These are phyloP conservation scores for Toxotes chatareus DNA, from an alignment of 2,113 vertebrate species.

Conservation along the genomic window DNA sequence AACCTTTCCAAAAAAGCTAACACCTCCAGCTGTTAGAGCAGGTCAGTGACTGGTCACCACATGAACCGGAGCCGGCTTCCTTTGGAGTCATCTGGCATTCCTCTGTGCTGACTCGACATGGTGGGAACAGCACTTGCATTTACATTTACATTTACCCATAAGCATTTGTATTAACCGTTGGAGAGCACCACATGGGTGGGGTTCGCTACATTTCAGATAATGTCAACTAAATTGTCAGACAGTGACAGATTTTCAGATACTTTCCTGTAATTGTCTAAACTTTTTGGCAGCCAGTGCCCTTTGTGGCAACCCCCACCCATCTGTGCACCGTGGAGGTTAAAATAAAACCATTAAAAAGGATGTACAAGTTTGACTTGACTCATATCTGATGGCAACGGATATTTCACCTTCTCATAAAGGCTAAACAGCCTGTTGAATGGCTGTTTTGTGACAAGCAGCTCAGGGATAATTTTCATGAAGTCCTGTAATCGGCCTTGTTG, in stretches of 20 bases:
- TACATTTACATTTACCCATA: slow-evolving; percentile 6
- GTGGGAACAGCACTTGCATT: slow-evolving; percentile 35
- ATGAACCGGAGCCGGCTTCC: slow-evolving; percentile 43
- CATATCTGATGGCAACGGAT: slow-evolving; percentile 5
- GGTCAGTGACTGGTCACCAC: slow-evolving; percentile 66
- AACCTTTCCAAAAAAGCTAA: slow-evolving; percentile 28
- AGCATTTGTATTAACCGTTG: background rate
- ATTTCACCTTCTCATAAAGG: slow-evolving; percentile 25
- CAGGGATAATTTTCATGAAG: slow-evolving; percentile 10
- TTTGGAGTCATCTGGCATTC: slow-evolving; percentile 56
- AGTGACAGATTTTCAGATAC: slow-evolving; percentile 20
- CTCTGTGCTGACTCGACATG: slow-evolving; percentile 48
- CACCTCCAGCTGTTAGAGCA: slow-evolving; percentile 52
- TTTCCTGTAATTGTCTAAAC: slow-evolving; percentile 57
- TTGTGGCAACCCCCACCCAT: background rate
- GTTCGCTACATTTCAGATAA: slow-evolving; percentile 26
- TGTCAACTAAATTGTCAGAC: slow-evolving; percentile 14
- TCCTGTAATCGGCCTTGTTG: background rate
- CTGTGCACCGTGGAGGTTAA: slow-evolving; percentile 8
- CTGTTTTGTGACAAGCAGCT: slow-evolving; percentile 18
- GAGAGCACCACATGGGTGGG: slow-evolving; percentile 53
- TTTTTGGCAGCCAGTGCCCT: slow-evolving; percentile 18
- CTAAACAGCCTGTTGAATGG: slow-evolving; percentile 15
- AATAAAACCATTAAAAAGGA: slow-evolving; percentile 17
- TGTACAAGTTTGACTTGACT: background rate